Base-by-base conservation (phyloP, 2,113 vertebrate species). In the Gila orcuttii region DNA sequence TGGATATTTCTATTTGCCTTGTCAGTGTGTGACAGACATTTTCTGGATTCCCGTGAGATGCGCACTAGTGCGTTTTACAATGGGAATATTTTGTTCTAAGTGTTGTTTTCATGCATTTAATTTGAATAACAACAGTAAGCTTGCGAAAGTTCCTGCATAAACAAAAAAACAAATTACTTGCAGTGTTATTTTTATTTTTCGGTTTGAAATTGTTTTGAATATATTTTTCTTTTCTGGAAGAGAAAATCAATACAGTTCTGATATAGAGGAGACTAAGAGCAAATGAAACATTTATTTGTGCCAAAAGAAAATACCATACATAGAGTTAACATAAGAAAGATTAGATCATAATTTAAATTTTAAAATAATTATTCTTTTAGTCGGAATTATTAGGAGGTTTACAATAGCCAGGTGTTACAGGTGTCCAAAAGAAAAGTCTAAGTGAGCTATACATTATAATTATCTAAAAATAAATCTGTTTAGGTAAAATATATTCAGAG, bases 1-100 rank as follows among this genome's bases (percentile, higher is more conserved):
- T 50, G 79, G 79, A 68, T 81, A 33, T 64, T 66, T 66, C 79
- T 31, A 6, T 82, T 82, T 82, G 79, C 8, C 25, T 45, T 45
- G 57, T 80, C 57, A 42, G 10, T 33, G 1, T 66, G 45, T 66
- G 42, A 68, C 79, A 82, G 25, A 82, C 62, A 68, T 69, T 82
- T 31, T 39, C 31, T 62, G 57, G 33, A 62, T 42, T 25, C 31
- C 8, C 8, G 7, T 45, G 59, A 64, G 23, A 45, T 62, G 57
- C 6, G 10, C 47, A n/a, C 21, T 23, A 39, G 21, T 39, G 55
- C 33, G 42, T 60, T 60, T 59, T 64, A 62, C 13, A 45, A 25
- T 13, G 4, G 12, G 36, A 28, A 19, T 64, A 9, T 64, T 80
- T 80, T 31, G 28, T 59, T 15, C 13, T 28, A 15, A 23, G 52